phyloP scores from a whole-genome alignment of 2,797 vertebrate species.

The Coreius guichenoti region DNA sequence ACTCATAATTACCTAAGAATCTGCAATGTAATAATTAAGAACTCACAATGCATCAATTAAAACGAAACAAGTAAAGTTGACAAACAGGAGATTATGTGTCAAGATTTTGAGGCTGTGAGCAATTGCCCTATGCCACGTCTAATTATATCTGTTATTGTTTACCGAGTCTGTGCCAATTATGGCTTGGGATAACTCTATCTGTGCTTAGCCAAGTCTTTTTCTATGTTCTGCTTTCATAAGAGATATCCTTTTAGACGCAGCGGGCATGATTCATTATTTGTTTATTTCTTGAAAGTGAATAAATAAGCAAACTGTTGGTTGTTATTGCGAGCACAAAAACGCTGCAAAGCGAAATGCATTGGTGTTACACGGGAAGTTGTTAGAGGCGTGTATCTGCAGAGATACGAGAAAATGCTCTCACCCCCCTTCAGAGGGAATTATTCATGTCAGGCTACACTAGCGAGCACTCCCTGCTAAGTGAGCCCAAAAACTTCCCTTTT shows the following conservation, averaged over 20 bases:
- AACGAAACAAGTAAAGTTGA: conserved; percentile 26
- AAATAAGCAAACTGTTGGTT: conserved; percentile 39
- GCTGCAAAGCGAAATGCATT: conserved; percentile 43
- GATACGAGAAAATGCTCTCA: conserved; percentile 37
- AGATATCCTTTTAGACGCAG: conserved; percentile 31
- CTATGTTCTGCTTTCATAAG: background rate
- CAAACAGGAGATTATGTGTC: conserved; percentile 63
- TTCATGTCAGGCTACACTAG: conserved; percentile 56
- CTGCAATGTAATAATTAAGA: conserved; percentile 16
- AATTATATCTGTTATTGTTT: conserved; percentile 46
- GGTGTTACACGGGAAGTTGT: conserved; percentile 47
- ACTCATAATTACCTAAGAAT: conserved; percentile 4
- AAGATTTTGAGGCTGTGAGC: conserved; percentile 3
- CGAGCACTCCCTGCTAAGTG: conserved; percentile 51
- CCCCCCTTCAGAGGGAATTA: conserved; percentile 54
- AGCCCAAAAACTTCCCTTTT: conserved; percentile 43
- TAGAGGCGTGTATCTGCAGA: conserved; percentile 50
- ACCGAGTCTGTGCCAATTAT: conserved; percentile 29
- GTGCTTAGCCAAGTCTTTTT: conserved; percentile 17
- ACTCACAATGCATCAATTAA: background rate
- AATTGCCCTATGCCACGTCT: conserved; percentile 34
- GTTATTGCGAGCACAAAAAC: conserved; percentile 27
- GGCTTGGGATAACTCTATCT: conserved; percentile 25
- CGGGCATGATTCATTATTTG: conserved; percentile 41
- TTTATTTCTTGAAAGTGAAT: conserved; percentile 53